Conservation (phyloP, 2,797 vertebrate species). For the Hafferia zeledoni region DNA sequence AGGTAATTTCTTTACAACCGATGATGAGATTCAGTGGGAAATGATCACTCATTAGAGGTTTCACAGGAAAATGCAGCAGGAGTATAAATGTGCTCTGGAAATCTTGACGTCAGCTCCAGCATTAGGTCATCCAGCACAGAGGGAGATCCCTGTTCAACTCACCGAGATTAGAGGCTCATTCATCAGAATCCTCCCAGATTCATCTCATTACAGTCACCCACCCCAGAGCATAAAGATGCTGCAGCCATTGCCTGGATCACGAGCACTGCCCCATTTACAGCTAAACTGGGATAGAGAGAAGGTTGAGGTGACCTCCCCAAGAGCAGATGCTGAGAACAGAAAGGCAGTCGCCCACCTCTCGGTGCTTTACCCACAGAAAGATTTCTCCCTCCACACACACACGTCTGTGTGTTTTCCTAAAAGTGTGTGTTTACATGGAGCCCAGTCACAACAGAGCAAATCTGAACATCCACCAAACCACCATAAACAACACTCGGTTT, state of each 20-base stretch:
- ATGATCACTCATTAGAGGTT: neutral
- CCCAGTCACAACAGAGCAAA: constrained; percentile 33
- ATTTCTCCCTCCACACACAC: neutral
- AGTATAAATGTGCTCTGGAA: neutral
- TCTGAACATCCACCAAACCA: neutral
- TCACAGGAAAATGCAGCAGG: neutral
- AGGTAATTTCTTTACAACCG: neutral
- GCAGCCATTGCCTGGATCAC: neutral
- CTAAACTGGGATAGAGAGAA: neutral
- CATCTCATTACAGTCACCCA: neutral
- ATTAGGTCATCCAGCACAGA: constrained; percentile 30
- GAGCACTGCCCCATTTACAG: neutral
- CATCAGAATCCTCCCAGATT: neutral
- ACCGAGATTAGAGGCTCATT: neutral
- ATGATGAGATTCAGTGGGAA: neutral
- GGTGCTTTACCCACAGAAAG: neutral
- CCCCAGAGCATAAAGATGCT: neutral
- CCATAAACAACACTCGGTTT: constrained; percentile 18
- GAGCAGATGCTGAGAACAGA: neutral
- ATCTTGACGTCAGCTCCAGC: constrained; percentile 17
- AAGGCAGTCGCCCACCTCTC: neutral
- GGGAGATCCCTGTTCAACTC: constrained; percentile 40
- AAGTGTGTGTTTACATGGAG: neutral
- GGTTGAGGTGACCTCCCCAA: neutral
- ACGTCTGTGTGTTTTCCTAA: neutral